Conservation (phyloP, 2,797 vertebrate genomes). For the Florisuga fusca region DNA sequence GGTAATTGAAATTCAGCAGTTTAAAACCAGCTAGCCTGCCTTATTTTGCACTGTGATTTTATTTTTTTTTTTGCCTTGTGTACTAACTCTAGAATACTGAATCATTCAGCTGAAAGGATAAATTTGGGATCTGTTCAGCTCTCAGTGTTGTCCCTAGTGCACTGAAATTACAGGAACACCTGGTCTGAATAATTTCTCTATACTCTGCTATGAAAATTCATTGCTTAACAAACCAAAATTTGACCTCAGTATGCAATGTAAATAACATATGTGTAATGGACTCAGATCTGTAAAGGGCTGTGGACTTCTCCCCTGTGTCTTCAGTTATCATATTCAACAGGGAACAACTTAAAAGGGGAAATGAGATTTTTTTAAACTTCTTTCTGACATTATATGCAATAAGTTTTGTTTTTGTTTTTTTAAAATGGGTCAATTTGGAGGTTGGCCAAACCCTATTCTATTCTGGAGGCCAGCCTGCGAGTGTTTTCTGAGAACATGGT, state of each 20-base stretch:
- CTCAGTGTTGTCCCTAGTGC: neutral
- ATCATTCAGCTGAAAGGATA: conserved; percentile 12
- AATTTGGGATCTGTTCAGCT: neutral
- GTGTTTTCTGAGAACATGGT: neutral
- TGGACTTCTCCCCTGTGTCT: neutral
- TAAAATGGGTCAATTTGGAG: neutral
- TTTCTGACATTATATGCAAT: neutral
- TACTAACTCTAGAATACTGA: neutral
- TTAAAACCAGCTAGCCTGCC: neutral
- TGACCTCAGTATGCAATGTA: neutral
- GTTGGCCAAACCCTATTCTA: neutral
- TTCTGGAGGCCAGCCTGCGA: neutral
- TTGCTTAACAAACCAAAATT: conserved; percentile 19
- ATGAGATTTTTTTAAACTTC: neutral
- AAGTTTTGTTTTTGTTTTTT: neutral
- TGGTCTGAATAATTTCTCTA: conserved; percentile 35
- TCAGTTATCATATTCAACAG: neutral
- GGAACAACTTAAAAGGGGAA: conserved; percentile 2
- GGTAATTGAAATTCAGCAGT: conserved; percentile 8
- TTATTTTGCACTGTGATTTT: neutral
- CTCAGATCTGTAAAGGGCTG: neutral
- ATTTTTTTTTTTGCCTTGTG: neutral
- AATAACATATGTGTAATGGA: neutral
- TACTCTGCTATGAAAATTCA: conserved; percentile 3
- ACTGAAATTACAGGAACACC: conserved; percentile 55